phyloP scores from a whole-genome alignment of 2,888 invertebrate genomes.

The Ophion costatus region DNA sequence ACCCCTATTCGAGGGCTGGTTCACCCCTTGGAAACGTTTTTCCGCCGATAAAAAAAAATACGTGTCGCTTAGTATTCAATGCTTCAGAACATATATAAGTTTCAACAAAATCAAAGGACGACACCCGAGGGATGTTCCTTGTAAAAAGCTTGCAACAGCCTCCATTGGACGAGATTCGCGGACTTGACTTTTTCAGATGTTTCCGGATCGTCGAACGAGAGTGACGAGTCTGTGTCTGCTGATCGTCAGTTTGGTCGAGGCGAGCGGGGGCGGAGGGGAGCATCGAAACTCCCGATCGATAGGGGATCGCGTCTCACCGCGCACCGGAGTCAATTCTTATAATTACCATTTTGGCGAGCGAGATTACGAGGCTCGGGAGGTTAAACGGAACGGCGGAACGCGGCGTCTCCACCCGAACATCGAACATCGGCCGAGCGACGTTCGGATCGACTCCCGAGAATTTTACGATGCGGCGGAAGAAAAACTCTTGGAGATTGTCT shows the following conservation, averaged over 20 bases:
- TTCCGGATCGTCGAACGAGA: background rate
- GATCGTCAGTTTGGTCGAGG: background rate
- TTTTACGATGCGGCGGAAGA: slow-evolving; percentile 41
- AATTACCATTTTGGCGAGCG: background rate
- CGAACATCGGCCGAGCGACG: slow-evolving; percentile 4
- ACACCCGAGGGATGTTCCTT: too few relatives aligned
- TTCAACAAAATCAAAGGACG: too few relatives aligned
- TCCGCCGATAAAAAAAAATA: too few relatives aligned
- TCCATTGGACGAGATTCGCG: background rate
- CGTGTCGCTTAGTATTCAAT: too few relatives aligned
- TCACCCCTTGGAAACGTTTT: too few relatives aligned
- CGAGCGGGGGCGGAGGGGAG: slow-evolving; percentile 15
- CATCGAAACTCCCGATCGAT: slow-evolving; percentile 49
- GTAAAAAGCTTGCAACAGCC: background rate
- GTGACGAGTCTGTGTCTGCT: slow-evolving; percentile 36
- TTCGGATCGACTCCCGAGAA: background rate
- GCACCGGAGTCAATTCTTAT: slow-evolving; percentile 28
- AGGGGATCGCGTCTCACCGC: slow-evolving; percentile 8
- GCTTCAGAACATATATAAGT: too few relatives aligned
- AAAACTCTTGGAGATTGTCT: slow-evolving; percentile 50
- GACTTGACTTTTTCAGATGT: slow-evolving; percentile 53
- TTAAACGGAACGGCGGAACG: too few relatives aligned
- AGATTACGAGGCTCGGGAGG: too few relatives aligned
- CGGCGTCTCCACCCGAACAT: background rate
- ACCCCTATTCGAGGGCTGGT: too few relatives aligned